Base-by-base conservation (phyloP, 1,140 invertebrate species). In the Tetramorium alpestre region DNA sequence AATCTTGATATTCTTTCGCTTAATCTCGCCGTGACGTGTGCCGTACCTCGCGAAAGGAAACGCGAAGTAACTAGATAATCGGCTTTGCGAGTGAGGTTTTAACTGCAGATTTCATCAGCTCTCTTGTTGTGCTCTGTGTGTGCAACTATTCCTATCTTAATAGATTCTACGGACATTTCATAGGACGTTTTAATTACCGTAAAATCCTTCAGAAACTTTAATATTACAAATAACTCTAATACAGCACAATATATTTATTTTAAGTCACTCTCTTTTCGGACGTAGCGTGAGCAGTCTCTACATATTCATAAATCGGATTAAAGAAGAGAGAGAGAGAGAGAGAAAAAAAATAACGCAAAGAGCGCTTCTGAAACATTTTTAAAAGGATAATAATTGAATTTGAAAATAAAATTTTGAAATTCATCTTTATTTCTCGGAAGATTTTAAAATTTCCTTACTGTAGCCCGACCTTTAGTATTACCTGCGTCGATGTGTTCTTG, bases 21-120 rank as follows among this genome's bases (percentile, higher is more conserved):
- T 73, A 82, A 82, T 82, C 67, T 82, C 78, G 8, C 33, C 10
- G 22, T 84, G 80, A 84, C 69, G 69, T 84, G 54, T 60, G 56
- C 69, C 33, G n/a, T 84, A 49, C 41, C 25, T 47, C 54, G 80
- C 69, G 28, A 73, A 73, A 73, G 80, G 54, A 82, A 82, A 82
- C 67, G 25, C 25, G 13, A 82, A 73, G 51, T 82, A 82, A 56
- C 67, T 58, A 49, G 80, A 60, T 82, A 72, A 60, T 82, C 67
- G 25, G 54, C 67, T 82, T 82, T 73, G 41, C 41, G 11, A 72
- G 54, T 41, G 54, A 82, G 54, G 47, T 70, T 81, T 81, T 22
- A 73, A 82, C 51, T 73, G 28, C 5, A 73, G 80, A 82, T 82
- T 82, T 82, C 54, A 67, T 73, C 80, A 16, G 28, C 70, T 73